phyloP scores from a whole-genome alignment of 1,140 invertebrate genomes.

The Drosophila eugracilis region DNA sequence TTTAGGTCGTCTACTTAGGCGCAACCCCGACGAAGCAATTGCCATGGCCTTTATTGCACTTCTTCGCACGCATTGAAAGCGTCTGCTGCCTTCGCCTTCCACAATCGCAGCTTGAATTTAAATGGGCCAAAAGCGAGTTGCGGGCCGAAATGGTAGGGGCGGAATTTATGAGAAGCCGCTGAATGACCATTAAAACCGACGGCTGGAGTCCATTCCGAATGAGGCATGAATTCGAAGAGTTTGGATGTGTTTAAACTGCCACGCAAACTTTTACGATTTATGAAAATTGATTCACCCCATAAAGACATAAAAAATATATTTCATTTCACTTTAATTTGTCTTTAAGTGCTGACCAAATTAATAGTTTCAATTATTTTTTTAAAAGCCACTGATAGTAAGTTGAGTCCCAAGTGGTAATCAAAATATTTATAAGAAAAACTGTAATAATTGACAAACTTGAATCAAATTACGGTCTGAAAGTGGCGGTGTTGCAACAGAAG shows the following conservation, averaged over 20 bases:
- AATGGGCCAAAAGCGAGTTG: constrained; percentile 51
- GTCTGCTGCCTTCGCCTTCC: constrained; percentile 10
- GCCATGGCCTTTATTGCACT: constrained; percentile 69
- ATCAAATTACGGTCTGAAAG: constrained; percentile 21
- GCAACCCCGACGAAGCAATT: constrained; percentile 59
- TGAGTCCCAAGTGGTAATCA: too few species aligned
- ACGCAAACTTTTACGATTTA: constrained; percentile 63
- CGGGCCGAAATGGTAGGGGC: constrained; percentile 1
- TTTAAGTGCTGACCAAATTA: too few species aligned
- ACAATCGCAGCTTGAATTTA: constrained; percentile 61
- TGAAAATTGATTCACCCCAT: constrained; percentile 69
- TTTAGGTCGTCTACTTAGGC: constrained; percentile 82
- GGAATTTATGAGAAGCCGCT: constrained; percentile 70
- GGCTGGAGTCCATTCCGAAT: constrained; percentile 50
- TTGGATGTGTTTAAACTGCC: constrained; percentile 51
- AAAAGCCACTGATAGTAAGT: too few species aligned
- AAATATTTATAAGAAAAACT: too few species aligned
- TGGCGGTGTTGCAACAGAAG: constrained; percentile 42
- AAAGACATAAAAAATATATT: constrained; percentile 28
- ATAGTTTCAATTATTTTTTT: too few species aligned
- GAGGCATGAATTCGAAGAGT: constrained; percentile 18
- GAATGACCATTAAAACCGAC: constrained; percentile 74
- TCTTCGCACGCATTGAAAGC: constrained; percentile 48
- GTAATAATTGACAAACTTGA: background rate
- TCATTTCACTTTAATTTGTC: constrained; percentile 54